Percentiles rank a stretch among this genome's conserved stretches.
Conservation (phyloP, 2,113 vertebrate genomes). For the Pteruthius melanotis region DNA sequence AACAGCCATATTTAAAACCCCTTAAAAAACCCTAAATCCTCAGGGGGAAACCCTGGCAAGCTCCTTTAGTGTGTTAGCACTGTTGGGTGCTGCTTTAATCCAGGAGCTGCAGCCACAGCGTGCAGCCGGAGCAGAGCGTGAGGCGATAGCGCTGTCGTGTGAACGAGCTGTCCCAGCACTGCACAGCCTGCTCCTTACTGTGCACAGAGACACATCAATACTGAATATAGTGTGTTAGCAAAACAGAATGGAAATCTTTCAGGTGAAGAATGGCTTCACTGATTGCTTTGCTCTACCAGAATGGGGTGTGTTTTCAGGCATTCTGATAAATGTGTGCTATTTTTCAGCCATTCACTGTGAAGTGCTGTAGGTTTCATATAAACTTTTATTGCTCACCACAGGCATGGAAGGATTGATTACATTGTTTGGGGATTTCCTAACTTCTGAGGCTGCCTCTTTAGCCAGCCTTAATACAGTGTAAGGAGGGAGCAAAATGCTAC, state of each 20-base stretch:
- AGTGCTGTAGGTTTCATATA: slow-evolving; percentile 53
- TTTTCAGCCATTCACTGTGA: slow-evolving; percentile 60
- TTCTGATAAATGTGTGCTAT: slow-evolving; percentile 63
- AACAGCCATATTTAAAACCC: background rate
- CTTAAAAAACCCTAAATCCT: background rate
- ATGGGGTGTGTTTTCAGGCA: slow-evolving; percentile 58
- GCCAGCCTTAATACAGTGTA: background rate
- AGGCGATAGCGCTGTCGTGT: too few species aligned
- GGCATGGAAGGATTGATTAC: slow-evolving; percentile 58
- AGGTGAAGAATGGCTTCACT: slow-evolving; percentile 58
- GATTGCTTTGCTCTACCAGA: slow-evolving; percentile 58
- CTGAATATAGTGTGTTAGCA: slow-evolving; percentile 39
- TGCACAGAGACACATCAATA: slow-evolving; percentile 26
- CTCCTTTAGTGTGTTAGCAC: background rate
- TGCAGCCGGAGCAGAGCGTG: background rate
- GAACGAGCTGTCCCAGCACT: slow-evolving; percentile 12
- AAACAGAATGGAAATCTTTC: slow-evolving; percentile 61
- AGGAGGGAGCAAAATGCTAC: background rate
- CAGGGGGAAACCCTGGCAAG: background rate
- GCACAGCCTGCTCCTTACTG: background rate
- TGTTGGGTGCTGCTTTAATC: slow-evolving; percentile 15
- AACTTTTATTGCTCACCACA: slow-evolving; percentile 60
- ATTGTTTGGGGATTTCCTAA: slow-evolving; percentile 56
- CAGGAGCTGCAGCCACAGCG: background rate
- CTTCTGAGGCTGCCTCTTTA: slow-evolving; percentile 31